phyloP scores from a whole-genome alignment of 2,113 vertebrate species.

The Etia nguti region DNA sequence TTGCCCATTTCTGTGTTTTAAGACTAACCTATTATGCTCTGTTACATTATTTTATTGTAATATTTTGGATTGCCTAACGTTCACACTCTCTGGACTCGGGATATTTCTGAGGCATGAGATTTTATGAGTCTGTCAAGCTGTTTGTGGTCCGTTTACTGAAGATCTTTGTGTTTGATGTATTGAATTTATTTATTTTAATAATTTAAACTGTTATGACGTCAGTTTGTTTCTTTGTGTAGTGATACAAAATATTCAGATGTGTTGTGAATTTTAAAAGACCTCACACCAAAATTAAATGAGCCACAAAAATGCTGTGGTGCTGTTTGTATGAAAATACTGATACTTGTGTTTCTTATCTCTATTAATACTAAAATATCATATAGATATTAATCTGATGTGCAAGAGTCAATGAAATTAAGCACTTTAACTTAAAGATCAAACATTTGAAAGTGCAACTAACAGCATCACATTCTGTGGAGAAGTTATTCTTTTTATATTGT shows the following conservation, averaged over 20 bases:
- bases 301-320: background rate
- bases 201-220: background rate
- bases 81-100: background rate
- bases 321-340: background rate
- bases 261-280: background rate
- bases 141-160: background rate
- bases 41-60: background rate
- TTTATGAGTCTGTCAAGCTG: background rate
- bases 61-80: background rate
- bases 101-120: background rate
- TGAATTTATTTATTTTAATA: constrained; percentile 46
- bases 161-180: background rate
- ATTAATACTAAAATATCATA: background rate
- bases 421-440: constrained; percentile 15
- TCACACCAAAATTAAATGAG: background rate
- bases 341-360: background rate
- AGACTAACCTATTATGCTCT: constrained; percentile 4
- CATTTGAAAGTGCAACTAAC: background rate
- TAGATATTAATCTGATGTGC: background rate
- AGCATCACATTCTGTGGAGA: background rate
- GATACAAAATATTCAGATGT: background rate
- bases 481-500: background rate
- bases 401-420: background rate
- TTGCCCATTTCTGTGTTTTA: background rate
- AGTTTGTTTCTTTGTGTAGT: background rate